Conservation (phyloP, 1,140 invertebrate species). For the Mercenaria mercenaria region DNA sequence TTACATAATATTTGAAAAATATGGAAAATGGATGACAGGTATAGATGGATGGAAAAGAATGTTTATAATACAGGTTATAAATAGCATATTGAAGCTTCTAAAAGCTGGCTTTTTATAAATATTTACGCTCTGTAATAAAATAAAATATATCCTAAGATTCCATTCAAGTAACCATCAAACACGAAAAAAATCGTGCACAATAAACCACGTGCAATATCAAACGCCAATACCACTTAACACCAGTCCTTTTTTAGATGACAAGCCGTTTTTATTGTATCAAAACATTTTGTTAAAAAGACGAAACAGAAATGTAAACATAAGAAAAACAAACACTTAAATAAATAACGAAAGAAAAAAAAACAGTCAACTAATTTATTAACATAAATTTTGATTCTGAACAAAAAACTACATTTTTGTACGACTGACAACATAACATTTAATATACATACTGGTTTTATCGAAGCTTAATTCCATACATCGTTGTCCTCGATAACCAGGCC, state of each 20-base stretch:
- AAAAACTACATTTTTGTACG: neutral
- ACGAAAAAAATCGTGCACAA: neutral
- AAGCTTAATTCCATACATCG: conserved; percentile 54
- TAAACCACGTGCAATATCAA: neutral
- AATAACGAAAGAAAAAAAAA: too few relatives aligned
- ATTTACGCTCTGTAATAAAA: neutral
- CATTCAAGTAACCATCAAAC: neutral
- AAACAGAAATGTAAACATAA: too few relatives aligned
- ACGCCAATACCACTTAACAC: neutral
- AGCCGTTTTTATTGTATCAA: too few relatives aligned
- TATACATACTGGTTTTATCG: conserved; percentile 63
- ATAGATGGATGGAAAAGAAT: neutral
- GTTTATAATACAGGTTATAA: neutral
- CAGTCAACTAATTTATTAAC: too few relatives aligned
- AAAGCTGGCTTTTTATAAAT: neutral
- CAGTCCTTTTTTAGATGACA: too few relatives aligned
- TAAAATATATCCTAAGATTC: neutral
- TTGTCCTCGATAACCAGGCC: conserved; percentile 36
- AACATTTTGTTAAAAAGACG: too few relatives aligned
- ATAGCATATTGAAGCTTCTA: neutral
- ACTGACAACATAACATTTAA: neutral
- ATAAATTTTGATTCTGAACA: neutral
- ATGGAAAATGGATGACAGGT: neutral
- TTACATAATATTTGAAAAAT: neutral
- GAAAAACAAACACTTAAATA: too few relatives aligned